Percentiles rank a stretch among this genome's conserved stretches.
Evolutionary conservation across 1,140 invertebrate genomes (phyloP).

Genomic region (Chironomus tepperi): DNA sequence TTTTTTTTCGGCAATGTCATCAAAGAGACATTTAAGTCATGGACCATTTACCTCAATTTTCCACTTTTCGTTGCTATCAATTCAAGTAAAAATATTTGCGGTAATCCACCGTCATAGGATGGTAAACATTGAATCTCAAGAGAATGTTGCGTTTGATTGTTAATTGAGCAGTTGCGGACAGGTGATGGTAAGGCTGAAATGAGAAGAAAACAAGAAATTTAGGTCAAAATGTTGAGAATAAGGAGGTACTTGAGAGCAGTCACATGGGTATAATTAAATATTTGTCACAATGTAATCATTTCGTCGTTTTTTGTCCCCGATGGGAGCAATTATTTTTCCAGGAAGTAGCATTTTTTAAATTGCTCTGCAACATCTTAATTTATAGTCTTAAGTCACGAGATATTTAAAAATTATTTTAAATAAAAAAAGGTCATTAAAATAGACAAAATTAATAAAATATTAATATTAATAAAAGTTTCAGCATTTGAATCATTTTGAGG

Average conservation of each 20-base stretch:
- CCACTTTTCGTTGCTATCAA: conserved; percentile 33
- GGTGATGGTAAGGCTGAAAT: conserved; percentile 55
- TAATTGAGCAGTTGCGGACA: conserved; percentile 60
- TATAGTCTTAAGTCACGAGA: no score
- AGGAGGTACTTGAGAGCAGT: neutral
- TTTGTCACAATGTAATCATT: neutral
- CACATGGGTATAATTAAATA: neutral
- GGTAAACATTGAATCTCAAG: conserved; percentile 42
- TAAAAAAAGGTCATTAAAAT: no score
- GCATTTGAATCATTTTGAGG: no score
- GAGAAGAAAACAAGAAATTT: neutral
- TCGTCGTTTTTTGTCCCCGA: neutral
- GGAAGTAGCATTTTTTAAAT: no score
- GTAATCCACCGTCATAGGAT: conserved; percentile 10
- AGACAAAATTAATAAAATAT: no score
- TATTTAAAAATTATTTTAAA: no score
- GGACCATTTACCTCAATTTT: conserved; percentile 36
- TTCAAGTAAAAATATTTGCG: conserved; percentile 23
- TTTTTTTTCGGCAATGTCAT: no score
- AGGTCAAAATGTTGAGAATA: no score
- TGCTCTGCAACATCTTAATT: no score
- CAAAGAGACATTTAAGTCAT: neutral
- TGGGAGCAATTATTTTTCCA: no score
- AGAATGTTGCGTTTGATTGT: conserved; percentile 60
- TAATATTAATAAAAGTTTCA: no score